Conservation (phyloP, 53 echinoderm and acorn worm genomes). For the Antedon mediterranea region DNA sequence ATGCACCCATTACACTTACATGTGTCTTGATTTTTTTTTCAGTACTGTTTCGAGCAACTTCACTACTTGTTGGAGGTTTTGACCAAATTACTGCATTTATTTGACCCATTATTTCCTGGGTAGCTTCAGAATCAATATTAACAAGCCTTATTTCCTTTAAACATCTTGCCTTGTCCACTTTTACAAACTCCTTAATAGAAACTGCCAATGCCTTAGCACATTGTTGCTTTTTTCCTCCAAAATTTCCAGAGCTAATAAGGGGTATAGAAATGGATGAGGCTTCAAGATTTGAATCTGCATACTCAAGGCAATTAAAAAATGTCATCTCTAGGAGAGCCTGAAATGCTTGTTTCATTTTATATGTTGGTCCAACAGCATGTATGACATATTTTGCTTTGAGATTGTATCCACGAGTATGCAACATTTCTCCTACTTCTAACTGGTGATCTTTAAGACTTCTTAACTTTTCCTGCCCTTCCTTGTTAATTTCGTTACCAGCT, state of each 20-base stretch:
- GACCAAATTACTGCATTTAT: background rate
- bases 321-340: background rate
- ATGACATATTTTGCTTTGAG: background rate
- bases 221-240: background rate
- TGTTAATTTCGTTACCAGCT: background rate
- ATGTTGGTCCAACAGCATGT: background rate
- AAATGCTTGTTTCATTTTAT: background rate
- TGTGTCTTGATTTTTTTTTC: too few relatives aligned
- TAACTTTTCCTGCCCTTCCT: background rate
- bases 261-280: background rate
- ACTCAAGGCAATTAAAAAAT: background rate
- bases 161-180: background rate
- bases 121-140: conserved; percentile 9
- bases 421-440: background rate
- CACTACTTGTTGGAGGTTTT: too few relatives aligned
- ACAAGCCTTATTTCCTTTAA: conserved; percentile 3
- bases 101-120: background rate
- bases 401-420: background rate
- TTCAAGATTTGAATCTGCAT: background rate
- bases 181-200: background rate
- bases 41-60: too few relatives aligned
- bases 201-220: conserved; percentile 11
- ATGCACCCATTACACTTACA: too few relatives aligned
- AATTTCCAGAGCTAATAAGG: background rate
- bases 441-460: too few relatives aligned